Base-by-base conservation (phyloP, 2,888 invertebrate genomes). In the Cantharis rufa region DNA sequence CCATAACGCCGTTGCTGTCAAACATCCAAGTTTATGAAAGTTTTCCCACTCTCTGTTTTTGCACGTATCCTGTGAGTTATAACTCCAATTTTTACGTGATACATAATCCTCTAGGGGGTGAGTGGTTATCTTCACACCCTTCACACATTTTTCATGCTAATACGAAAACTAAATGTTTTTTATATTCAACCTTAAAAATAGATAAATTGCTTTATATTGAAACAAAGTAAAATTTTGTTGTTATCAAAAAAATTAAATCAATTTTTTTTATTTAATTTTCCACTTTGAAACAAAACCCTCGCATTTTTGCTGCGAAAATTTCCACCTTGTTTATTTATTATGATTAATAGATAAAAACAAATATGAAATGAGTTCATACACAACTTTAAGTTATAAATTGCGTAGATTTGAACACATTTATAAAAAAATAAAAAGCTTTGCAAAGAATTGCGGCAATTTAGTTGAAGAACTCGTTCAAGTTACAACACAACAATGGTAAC, bases 81-180 rank as follows among this genome's bases (percentile, higher is more conserved):
- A 72, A 75, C 78, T 78, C 75, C 78, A 75, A 78, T 78, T 78
- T 78, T 78, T 75, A 75, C 75, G 75, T 78, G 78, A 78, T 78
- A 78, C 75, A 72, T 78, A 78, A 75, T 75, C 78, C 78, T 72
- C 74, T 24, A 72, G 72, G 72, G 78, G 74, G 75, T 64, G 78
- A 75, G 75, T 70, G 75, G 78, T 75, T 75, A 78, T 78, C 78
- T 78, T 75, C 75, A 71, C 78, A 75, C 78, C 78, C 78, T 75
- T 71, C 69, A 72, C 72, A 78, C 75, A 75, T 78, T 75, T 78
- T 78, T 78, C 78, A 75, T 72, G 69, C 78, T 78, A 78, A 78
- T 78, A 70, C 75, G 72, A 71, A 72, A 72, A 71, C 72, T 75
- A 77, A 74, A 77, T 77, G 77, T 74, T 77, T 74, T 76, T 77